Conservation (phyloP, 2,888 invertebrate genomes). For the Stenchaetothrips biformis region DNA sequence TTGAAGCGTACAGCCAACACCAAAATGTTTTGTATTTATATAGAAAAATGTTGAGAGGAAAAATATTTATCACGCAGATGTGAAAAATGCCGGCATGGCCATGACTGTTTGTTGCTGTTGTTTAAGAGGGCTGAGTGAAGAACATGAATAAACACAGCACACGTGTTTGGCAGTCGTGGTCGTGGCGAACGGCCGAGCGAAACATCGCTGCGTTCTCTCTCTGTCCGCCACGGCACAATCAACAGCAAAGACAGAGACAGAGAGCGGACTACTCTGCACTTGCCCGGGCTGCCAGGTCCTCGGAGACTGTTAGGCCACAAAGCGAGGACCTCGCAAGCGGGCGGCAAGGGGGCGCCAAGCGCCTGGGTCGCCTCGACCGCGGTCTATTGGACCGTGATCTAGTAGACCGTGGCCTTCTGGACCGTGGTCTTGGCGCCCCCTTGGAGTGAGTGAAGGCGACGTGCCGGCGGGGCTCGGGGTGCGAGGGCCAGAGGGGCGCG, state of each 20-base stretch:
- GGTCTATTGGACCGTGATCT: no score
- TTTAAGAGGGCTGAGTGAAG: conserved; percentile 50
- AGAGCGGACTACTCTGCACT: conserved; percentile 4
- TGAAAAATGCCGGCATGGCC: conserved; percentile 16
- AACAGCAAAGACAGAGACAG: background rate
- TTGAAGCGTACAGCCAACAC: conserved; percentile 21
- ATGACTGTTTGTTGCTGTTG: conserved; percentile 41
- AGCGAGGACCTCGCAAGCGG: background rate
- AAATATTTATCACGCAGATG: conserved; percentile 38
- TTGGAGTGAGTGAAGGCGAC: background rate
- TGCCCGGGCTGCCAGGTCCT: background rate
- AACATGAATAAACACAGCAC: conserved; percentile 49
- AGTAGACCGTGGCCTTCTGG: no score
- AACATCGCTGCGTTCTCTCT: background rate
- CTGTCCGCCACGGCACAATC: background rate
- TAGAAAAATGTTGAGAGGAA: background rate
- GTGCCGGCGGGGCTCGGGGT: no score
- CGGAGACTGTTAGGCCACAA: background rate
- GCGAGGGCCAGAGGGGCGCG: no score
- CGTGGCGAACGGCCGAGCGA: conserved; percentile 35
- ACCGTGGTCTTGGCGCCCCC: no score
- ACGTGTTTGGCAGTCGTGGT: conserved; percentile 26
- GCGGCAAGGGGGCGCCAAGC: no score
- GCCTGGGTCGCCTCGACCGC: no score
- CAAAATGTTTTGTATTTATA: conserved; percentile 14